These are phyloP conservation scores for Setophaga kirtlandii DNA, from an alignment of 2,113 vertebrate genomes.

Conservation along the genomic window DNA sequence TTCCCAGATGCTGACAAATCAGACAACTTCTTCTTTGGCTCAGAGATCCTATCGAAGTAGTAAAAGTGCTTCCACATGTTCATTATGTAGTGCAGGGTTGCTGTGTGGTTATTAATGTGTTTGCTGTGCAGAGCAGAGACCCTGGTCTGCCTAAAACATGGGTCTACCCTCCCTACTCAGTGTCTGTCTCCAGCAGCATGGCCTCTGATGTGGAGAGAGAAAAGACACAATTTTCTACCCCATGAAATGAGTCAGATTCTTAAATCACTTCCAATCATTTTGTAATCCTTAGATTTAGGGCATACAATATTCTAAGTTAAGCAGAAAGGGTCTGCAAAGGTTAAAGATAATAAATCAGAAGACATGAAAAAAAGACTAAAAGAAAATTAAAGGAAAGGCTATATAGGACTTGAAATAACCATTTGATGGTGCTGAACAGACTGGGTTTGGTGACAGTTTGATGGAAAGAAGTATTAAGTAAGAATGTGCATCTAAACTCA, in stretches of 20 bases:
- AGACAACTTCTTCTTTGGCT: conserved; percentile 54
- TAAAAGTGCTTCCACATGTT: conserved; percentile 67
- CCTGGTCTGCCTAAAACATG: neutral
- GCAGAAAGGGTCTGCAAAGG: neutral
- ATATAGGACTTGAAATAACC: neutral
- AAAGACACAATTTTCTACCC: neutral
- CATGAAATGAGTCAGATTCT: conserved; percentile 3
- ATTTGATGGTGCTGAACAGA: neutral
- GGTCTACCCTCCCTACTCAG: neutral
- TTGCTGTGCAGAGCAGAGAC: neutral
- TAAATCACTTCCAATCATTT: conserved; percentile 54
- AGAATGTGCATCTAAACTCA: neutral
- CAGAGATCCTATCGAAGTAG: neutral
- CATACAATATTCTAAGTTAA: conserved; percentile 22
- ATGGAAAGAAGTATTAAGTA: neutral
- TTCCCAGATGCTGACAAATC: conserved; percentile 68
- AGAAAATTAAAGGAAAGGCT: neutral
- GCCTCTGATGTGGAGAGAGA: conserved; percentile 19
- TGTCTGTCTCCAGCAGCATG: neutral
- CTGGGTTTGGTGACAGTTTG: neutral
- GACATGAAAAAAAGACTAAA: neutral
- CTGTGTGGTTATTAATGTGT: conserved; percentile 43
- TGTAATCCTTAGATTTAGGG: conserved; percentile 20
- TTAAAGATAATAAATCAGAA: conserved; percentile 46
- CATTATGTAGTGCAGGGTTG: conserved; percentile 17